Evolutionary conservation across 2,113 vertebrate species (phyloP).

Genomic region (Bufo gargarizans): DNA sequence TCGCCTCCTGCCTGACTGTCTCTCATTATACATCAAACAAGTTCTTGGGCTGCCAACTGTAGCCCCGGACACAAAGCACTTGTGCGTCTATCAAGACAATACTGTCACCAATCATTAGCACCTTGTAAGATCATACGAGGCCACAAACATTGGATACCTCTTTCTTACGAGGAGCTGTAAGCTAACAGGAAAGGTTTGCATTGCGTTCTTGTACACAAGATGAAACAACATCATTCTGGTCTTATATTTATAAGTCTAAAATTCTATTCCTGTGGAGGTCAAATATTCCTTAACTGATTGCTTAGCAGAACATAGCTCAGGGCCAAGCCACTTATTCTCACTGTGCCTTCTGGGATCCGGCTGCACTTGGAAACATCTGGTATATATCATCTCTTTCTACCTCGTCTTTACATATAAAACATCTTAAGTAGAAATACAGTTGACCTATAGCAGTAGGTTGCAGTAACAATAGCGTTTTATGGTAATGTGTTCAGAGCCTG

Average conservation of each 20-base stretch:
- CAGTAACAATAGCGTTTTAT: constrained; percentile 23
- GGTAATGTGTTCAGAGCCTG: constrained; percentile 31
- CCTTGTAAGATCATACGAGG: constrained; percentile 38
- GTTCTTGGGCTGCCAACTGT: constrained; percentile 17
- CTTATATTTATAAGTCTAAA: neutral
- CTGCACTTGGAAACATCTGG: constrained; percentile 29
- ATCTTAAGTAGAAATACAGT: constrained; percentile 43
- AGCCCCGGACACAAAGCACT: constrained; percentile 36
- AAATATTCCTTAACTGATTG: constrained; percentile 12
- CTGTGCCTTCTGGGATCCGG: constrained; percentile 6
- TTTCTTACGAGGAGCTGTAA: neutral
- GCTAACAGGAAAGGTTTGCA: constrained; percentile 40
- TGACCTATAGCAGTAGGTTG: constrained; percentile 38
- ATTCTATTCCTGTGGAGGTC: neutral
- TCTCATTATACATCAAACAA: constrained; percentile 56
- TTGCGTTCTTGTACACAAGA: neutral
- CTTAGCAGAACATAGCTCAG: constrained; percentile 3
- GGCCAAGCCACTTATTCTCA: constrained; percentile 27
- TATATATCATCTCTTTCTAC: constrained; percentile 11
- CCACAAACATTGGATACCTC: constrained; percentile 21
- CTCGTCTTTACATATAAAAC: constrained; percentile 32
- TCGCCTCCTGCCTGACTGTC: constrained; percentile 46
- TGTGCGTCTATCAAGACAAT: constrained; percentile 42
- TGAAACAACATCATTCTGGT: neutral
- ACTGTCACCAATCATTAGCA: constrained; percentile 53